These are phyloP conservation scores for Drosophila rellima DNA, from an alignment of 2,888 invertebrate species.

Conservation along the genomic window DNA sequence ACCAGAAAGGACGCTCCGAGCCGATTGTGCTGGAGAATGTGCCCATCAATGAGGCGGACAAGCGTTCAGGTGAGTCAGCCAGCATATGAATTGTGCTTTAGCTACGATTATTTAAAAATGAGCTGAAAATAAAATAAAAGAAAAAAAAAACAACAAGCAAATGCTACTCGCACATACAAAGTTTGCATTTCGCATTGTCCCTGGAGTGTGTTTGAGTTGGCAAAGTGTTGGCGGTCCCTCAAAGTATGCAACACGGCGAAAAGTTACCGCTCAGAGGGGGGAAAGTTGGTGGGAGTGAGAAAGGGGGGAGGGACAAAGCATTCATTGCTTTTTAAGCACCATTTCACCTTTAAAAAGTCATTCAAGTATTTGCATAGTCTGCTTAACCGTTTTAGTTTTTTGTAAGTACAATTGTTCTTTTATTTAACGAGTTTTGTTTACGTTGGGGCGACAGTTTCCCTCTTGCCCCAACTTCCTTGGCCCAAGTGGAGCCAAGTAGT, in stretches of 20 bases:
- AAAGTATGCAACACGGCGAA: constrained; percentile 52
- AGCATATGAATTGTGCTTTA: constrained; percentile 38
- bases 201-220: constrained; percentile 49
- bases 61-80: constrained; percentile 90
- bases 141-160: constrained; percentile 9
- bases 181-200: constrained; percentile 57
- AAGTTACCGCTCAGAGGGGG: constrained; percentile 38
- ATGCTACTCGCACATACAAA: constrained; percentile 54
- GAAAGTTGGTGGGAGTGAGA: neutral
- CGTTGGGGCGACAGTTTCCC: constrained; percentile 62
- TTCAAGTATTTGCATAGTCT: constrained; percentile 84
- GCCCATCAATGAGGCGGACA: constrained; percentile 94
- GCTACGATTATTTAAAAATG: constrained; percentile 3
- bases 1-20: constrained; percentile 94
- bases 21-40: constrained; percentile 93
- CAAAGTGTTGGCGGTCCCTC: constrained; percentile 45
- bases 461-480: constrained; percentile 9
- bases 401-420: constrained; percentile 81
- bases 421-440: constrained; percentile 82
- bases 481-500: constrained; percentile 41
- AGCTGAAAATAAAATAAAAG: constrained; percentile 1
- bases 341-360: constrained; percentile 84
- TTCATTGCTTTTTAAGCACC: constrained; percentile 82
- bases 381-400: constrained; percentile 79
- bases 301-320: constrained; percentile 38